Percentiles rank a stretch among this genome's conserved stretches.
These are phyloP conservation scores for Unio pictorum DNA, from an alignment of 2,888 invertebrate genomes.

Conservation along the genomic window DNA sequence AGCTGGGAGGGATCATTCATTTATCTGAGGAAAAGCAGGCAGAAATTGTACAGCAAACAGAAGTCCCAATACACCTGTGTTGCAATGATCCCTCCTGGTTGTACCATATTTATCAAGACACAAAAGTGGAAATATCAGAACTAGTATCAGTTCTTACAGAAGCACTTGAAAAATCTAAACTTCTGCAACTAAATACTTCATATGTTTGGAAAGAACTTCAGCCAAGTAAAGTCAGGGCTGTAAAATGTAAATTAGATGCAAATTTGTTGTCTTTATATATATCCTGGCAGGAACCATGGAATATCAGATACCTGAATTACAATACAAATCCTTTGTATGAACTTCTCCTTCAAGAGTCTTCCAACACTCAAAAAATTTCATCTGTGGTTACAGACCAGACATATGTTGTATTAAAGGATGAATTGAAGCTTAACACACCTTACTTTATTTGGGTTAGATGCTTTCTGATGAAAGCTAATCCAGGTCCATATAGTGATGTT, in stretches of 20 bases:
- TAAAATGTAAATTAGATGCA: no score
- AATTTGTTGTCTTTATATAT: no score
- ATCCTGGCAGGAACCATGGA: no score
- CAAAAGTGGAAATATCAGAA: constrained; percentile 65
- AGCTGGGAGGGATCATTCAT: constrained; percentile 72
- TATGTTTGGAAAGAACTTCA: no score
- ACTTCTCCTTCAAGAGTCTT: no score
- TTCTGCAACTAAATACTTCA: no score
- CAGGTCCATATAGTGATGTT: constrained; percentile 49
- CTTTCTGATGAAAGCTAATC: constrained; percentile 24
- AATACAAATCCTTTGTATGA: no score
- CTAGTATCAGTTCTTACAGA: constrained; percentile 41
- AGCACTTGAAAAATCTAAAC: no score
- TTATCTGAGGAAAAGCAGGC: constrained; percentile 61
- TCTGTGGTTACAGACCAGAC: constrained; percentile 5
- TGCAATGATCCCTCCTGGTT: constrained; percentile 74
- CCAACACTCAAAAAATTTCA: background rate
- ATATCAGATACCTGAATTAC: no score
- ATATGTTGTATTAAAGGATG: constrained; percentile 4
- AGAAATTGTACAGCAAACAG: constrained; percentile 56
- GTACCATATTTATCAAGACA: constrained; percentile 75
- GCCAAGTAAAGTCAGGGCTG: no score
- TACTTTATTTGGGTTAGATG: constrained; percentile 57
- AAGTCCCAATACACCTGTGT: constrained; percentile 72
- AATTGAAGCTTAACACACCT: constrained; percentile 15